phyloP scores from a whole-genome alignment of 2,888 invertebrate species.

The Craniophora ligustri region DNA sequence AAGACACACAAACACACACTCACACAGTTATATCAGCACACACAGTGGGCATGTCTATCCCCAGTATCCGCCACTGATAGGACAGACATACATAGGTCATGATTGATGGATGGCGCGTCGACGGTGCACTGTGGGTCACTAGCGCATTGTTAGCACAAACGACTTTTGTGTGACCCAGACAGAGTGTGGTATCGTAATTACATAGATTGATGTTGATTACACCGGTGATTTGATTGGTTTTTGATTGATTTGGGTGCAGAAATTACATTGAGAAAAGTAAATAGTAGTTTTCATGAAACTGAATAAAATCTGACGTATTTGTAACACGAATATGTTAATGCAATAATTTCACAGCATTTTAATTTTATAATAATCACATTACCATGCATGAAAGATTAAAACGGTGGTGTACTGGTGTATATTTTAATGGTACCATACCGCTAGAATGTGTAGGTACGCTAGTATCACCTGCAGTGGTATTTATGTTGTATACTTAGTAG shows the following conservation, averaged over 20 bases:
- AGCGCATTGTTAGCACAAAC: conserved; percentile 2
- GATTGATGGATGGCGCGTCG: conserved; percentile 45
- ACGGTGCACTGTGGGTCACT: conserved; percentile 7
- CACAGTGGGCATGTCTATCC: not conserved
- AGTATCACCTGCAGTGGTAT: no score
- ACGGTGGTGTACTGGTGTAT: no score
- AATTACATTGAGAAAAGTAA: not conserved
- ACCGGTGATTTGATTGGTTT: not conserved
- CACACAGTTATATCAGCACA: not conserved
- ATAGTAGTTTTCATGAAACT: no score
- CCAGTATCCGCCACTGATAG: conserved; percentile 32
- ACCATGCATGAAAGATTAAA: no score
- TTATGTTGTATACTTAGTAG: no score
- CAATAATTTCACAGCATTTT: no score
- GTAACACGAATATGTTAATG: no score
- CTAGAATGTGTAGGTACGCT: no score
- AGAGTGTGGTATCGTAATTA: not conserved
- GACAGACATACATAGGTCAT: conserved; percentile 24
- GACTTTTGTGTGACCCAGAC: conserved; percentile 2
- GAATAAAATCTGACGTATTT: no score
- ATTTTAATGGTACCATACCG: no score
- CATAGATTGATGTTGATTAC: not conserved
- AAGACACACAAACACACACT: not conserved
- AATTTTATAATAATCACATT: no score
- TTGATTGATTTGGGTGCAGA: not conserved